Evolutionary conservation across 2,888 invertebrate species (phyloP), one percentile per base, ranked within the genome.

Genomic region (Empis livida): DNA sequence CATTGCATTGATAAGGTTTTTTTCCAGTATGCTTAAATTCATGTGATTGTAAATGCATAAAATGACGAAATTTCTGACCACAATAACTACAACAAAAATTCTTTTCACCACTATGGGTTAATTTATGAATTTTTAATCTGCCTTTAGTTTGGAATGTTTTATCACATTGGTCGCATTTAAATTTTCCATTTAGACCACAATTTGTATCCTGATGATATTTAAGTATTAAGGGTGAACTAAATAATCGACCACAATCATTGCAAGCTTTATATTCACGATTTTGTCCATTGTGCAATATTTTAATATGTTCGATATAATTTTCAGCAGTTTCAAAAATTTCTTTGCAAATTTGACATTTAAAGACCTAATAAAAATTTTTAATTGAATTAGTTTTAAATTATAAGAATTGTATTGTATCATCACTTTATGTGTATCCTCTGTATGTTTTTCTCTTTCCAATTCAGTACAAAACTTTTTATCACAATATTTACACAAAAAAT

Each of bases 221-320:
- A 23, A 68, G 60, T 30, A 69, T 67, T 45, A 63, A 62, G 50
- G 64, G 59, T 1, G 67, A 67, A 49, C 64, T 67, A 53, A 70
- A 71, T 45, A 68, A 66, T 49, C 65, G 64, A 5, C 69, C 71
- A 55, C 72, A 73, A 49, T 66, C 65, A 40, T 65, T 67, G 51
- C 71, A 71, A 40, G 68, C 65, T 42, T 60, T 62, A 46, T 61
- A 57, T 53, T 64, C 65, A 49, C 68, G 59, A 52, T 68, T 59
- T 46, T 65, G 56, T 27, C 68, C 67, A 16, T 64, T 55, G 52
- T 72, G 73, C 16, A 55, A 54, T n/a, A 57, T 56, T 35, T 64
- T 59, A 43, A 71, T 67, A 49, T 73, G 72, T 0, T 57, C 57
- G 8, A 63, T 58, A 47, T 65, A 64, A 27, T 64, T 66, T n/a